Base-by-base conservation (phyloP, 2,888 invertebrate genomes). In the Pseudolycoriella hygida region DNA sequence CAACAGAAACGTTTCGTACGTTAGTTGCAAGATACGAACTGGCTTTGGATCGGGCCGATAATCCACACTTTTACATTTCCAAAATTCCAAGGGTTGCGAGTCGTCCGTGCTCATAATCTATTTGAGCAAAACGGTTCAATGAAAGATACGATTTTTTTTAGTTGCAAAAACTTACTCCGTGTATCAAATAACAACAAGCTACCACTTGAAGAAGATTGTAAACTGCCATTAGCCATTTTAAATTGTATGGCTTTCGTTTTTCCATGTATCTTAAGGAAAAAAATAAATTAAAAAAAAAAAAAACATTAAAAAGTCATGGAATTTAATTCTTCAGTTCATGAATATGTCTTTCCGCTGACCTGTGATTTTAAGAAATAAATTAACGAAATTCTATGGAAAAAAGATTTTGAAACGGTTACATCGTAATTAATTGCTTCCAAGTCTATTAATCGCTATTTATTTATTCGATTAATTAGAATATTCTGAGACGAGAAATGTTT, bases 201-300 rank as follows among this genome's bases (percentile, higher is more conserved):
- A n/a, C 17, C 3, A 44, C 39, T 44, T 44, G 44, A 2, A 25
- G 19, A 17, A 44, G 40, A 32, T 44, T 44, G 30, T 44, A 44
- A 12, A 40, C 14, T 12, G 40, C 44, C 30, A 44, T 11, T 5
- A 44, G 25, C 40, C 40, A 44, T 19, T 44, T 44, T 2, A 44
- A 17, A 17, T 44, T 17, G 31, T 44, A 44, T 17, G 44, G 40
- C 8, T 40, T 40, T 8, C 44, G 30, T n/a, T 44, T 40, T 40
- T 44, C 31, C 44, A 44, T 44, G 17, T 12, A 44, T 15, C 44
- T 44, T n/a, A n/a, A n/a, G n/a, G n/a, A n/a, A n/a, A n/a, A n/a
- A 42, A 25, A 6, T 15, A 30, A 25, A 14, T 4, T 25, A 25
- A 6, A 25, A 25, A 6, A 25, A 8, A 25, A 40, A 17, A 18